These are phyloP conservation scores for Gila orcuttii DNA, from an alignment of 2,113 vertebrate species.

Conservation along the genomic window DNA sequence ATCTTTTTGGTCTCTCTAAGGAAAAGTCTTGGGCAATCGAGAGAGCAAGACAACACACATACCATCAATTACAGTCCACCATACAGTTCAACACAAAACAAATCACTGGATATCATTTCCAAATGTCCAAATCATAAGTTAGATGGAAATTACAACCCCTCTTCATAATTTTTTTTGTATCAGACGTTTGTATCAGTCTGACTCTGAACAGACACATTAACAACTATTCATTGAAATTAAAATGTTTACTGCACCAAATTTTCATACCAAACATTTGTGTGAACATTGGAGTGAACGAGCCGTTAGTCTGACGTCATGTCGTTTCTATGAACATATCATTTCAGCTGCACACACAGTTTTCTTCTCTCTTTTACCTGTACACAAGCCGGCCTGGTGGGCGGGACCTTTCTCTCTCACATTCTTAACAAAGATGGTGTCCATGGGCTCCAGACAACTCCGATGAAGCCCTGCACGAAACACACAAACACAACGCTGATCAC, in stretches of 20 bases:
- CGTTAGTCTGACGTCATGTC: not conserved
- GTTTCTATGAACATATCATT: not conserved
- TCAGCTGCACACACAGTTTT: not conserved
- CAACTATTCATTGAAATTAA: not conserved
- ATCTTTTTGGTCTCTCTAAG: too few relatives aligned
- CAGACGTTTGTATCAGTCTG: not conserved
- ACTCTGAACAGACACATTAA: not conserved
- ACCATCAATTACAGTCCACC: too few relatives aligned
- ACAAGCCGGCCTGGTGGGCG: constrained; percentile 89
- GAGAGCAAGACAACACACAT: too few relatives aligned
- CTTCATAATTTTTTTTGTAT: not conserved
- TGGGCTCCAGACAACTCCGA: constrained; percentile 86
- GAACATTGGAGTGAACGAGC: not conserved
- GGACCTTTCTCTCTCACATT: constrained; percentile 92
- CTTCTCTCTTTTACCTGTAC: constrained; percentile 80
- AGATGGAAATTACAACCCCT: not conserved
- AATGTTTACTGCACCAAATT: not conserved
- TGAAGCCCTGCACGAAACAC: constrained; percentile 67
- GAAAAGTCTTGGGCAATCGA: too few relatives aligned
- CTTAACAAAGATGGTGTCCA: constrained; percentile 99
- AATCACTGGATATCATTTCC: too few relatives aligned
- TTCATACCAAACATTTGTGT: not conserved
- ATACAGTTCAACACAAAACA: too few relatives aligned
- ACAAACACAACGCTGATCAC: constrained; percentile 7
- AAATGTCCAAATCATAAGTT: too few relatives aligned